phyloP scores from a whole-genome alignment of 1,140 invertebrate species.

The Apis dorsata region DNA sequence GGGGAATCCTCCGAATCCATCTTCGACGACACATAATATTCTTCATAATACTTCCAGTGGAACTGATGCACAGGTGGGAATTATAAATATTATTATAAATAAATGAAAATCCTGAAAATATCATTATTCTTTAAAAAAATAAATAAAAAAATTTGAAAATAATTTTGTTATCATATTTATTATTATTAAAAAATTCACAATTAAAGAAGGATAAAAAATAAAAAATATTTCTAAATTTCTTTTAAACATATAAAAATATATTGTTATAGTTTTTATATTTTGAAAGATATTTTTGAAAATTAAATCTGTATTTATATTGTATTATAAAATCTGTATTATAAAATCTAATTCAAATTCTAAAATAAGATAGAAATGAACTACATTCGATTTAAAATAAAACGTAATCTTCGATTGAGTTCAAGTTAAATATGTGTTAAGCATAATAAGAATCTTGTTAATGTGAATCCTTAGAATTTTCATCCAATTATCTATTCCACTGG shows the following conservation, averaged over 20 bases:
- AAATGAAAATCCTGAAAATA: neutral
- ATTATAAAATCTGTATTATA: too few species aligned
- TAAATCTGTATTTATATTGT: too few species aligned
- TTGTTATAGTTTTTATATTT: neutral
- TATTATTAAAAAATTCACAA: neutral
- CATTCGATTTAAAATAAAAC: neutral
- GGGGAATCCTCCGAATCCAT: conserved; percentile 68
- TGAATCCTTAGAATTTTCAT: conserved; percentile 47
- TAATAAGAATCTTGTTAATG: conserved; percentile 36
- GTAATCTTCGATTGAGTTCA: neutral
- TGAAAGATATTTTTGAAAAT: neutral
- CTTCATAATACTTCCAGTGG: conserved; percentile 67
- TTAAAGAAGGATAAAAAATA: neutral
- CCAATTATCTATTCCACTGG: conserved; percentile 25
- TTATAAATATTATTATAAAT: neutral
- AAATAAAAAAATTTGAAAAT: neutral
- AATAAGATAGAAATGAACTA: too few species aligned
- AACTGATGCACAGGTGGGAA: conserved; percentile 70
- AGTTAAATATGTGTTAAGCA: conserved; percentile 9
- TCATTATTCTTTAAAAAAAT: too few species aligned
- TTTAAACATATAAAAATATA: neutral
- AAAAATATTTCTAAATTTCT: neutral
- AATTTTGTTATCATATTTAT: neutral
- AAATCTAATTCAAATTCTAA: too few species aligned
- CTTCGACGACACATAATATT: conserved; percentile 64